phyloP scores from a whole-genome alignment of 2,888 invertebrate genomes.

The Drosophila ezoana region DNA sequence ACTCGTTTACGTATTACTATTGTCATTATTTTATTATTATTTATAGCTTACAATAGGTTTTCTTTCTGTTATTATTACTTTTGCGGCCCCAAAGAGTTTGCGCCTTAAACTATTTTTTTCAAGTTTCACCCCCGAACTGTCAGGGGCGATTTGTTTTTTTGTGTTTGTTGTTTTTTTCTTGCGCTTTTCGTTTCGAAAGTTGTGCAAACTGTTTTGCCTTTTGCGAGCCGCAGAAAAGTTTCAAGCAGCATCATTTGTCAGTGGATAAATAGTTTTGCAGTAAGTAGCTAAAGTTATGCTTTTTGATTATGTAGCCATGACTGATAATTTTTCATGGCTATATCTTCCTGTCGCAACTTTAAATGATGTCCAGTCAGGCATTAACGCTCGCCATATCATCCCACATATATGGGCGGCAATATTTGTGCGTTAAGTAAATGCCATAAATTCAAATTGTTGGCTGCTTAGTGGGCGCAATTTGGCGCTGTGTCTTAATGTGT shows the following conservation, averaged over 20 bases:
- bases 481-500: slow-evolving; percentile 68
- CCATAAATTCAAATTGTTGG: slow-evolving; percentile 72
- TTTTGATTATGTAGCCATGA: slow-evolving; percentile 70
- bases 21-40: too few relatives aligned
- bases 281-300: slow-evolving; percentile 78
- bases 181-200: slow-evolving; percentile 59
- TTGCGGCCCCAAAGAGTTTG: not conserved
- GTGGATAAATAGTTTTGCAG: slow-evolving; percentile 78
- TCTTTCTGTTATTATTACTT: not conserved
- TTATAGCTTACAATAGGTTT: not conserved
- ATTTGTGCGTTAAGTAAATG: slow-evolving; percentile 42
- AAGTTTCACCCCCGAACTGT: slow-evolving; percentile 11
- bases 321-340: slow-evolving; percentile 74
- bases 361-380: slow-evolving; percentile 48
- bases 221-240: slow-evolving; percentile 67
- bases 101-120: not conserved
- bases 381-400: slow-evolving; percentile 10
- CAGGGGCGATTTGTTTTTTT: slow-evolving; percentile 40
- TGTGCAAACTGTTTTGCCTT: slow-evolving; percentile 77
- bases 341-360: slow-evolving; percentile 45
- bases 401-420: slow-evolving; percentile 6
- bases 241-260: slow-evolving; percentile 78
- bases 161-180: slow-evolving; percentile 23
- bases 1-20: too few relatives aligned
- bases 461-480: slow-evolving; percentile 59